Evolutionary conservation across 2,797 vertebrate species (phyloP).

Genomic region (Galagoides demidoff): DNA sequence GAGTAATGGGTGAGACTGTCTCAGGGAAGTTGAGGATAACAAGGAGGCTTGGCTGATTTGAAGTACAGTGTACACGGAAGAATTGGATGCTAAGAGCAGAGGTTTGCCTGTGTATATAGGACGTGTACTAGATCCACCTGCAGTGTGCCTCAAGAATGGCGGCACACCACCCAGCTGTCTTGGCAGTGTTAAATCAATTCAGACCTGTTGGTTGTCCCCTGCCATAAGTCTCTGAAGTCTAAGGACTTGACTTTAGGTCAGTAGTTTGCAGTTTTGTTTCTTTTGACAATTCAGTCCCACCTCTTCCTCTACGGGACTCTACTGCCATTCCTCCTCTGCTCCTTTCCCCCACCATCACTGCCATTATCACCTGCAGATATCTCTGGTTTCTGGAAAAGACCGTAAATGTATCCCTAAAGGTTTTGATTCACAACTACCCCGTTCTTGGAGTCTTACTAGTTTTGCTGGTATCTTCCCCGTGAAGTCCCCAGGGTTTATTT

Average conservation of each 20-base stretch:
- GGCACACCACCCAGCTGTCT: background rate
- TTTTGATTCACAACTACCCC: background rate
- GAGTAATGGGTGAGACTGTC: background rate
- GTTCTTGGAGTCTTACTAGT: background rate
- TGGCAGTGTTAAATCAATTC: background rate
- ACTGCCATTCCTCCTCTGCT: rapidly evolving
- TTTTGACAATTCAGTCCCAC: background rate
- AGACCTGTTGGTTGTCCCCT: background rate
- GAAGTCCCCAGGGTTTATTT: background rate
- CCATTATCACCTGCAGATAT: background rate
- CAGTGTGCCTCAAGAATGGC: background rate
- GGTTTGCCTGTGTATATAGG: background rate
- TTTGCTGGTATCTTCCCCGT: background rate
- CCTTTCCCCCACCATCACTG: background rate
- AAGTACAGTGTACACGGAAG: background rate
- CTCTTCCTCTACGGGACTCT: background rate
- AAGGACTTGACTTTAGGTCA: background rate
- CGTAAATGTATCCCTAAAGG: background rate
- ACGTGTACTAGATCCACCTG: background rate
- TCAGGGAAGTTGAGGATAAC: background rate
- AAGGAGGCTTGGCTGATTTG: background rate
- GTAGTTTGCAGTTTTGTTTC: background rate
- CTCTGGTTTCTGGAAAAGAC: background rate
- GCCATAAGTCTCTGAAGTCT: background rate
- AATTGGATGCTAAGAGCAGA: background rate